Conservation (phyloP, 30 jellyfish, hydroid and myxozoan species). For the Chironex yamaguchii region DNA sequence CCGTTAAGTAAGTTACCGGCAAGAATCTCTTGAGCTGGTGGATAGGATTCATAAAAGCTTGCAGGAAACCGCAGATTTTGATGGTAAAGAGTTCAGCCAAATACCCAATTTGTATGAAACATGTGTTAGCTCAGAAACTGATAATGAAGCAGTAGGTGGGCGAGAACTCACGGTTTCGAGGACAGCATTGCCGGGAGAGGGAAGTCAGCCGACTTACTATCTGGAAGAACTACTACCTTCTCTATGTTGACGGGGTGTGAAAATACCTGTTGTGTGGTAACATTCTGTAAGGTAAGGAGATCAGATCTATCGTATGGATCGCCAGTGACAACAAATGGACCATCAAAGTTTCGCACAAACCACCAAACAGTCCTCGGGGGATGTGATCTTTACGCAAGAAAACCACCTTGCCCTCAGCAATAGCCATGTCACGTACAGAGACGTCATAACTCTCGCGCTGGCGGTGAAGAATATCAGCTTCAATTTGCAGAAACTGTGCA, state of each 20-base stretch:
- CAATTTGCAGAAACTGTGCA: conserved; percentile 22
- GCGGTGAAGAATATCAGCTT: conserved; percentile 35
- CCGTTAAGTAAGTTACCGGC: no score
- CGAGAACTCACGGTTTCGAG: no score
- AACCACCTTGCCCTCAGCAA: conserved; percentile 30
- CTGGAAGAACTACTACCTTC: conserved; percentile 32
- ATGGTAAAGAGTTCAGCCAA: no score
- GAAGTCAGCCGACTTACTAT: background rate
- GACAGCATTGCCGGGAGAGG: conserved; percentile 27
- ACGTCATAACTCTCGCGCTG: conserved; percentile 45
- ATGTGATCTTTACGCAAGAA: conserved; percentile 16
- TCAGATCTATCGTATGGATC: conserved; percentile 44
- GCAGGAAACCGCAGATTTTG: no score
- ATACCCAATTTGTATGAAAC: no score
- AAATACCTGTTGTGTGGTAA: background rate
- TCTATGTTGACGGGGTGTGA: conserved; percentile 36
- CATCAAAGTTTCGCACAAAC: conserved; percentile 46
- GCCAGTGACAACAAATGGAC: conserved; percentile 57
- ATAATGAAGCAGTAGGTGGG: no score
- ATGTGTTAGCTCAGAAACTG: no score
- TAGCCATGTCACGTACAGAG: conserved; percentile 5
- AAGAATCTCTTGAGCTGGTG: no score
- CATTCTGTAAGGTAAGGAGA: conserved; percentile 15
- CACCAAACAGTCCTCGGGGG: conserved; percentile 22
- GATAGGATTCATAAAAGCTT: no score